Conservation (phyloP, 2,888 invertebrate species). For the Sussaba pulchella region DNA sequence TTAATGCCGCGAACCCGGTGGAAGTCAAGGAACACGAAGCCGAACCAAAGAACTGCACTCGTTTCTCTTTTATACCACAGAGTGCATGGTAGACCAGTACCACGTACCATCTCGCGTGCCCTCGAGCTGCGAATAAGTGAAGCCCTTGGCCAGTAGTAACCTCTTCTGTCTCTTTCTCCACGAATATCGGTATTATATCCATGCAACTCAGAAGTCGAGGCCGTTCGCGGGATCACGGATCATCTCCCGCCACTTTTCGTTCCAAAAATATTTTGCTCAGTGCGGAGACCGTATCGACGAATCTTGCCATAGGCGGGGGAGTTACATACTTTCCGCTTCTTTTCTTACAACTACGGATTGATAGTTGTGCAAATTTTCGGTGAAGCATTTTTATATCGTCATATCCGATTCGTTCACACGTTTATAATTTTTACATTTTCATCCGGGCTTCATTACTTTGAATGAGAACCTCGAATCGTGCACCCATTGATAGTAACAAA, state of each 20-base stretch:
- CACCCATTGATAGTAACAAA: too few relatives aligned
- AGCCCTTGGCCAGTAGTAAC: slow-evolving; percentile 24
- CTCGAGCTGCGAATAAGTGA: slow-evolving; percentile 50
- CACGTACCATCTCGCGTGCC: slow-evolving; percentile 50
- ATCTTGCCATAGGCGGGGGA: neutral
- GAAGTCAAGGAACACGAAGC: slow-evolving; percentile 46
- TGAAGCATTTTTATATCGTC: neutral
- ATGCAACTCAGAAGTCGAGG: slow-evolving; percentile 8
- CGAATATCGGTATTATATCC: slow-evolving; percentile 19
- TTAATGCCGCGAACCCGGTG: slow-evolving; percentile 76
- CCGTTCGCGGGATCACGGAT: slow-evolving; percentile 17
- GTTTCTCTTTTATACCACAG: slow-evolving; percentile 49
- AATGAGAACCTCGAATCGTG: too few relatives aligned
- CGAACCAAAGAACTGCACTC: slow-evolving; percentile 56
- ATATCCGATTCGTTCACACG: too few relatives aligned
- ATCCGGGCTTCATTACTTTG: neutral
- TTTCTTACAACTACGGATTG: neutral
- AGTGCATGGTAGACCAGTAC: slow-evolving; percentile 12
- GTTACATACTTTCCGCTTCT: neutral
- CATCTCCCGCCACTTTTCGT: slow-evolving; percentile 9
- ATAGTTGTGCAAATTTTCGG: too few relatives aligned
- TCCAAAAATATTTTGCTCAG: neutral
- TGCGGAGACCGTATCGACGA: neutral
- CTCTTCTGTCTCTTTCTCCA: slow-evolving; percentile 9
- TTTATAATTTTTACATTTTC: neutral